These are phyloP conservation scores for Cantharis lateralis DNA, from an alignment of 2,888 invertebrate genomes.

Conservation along the genomic window DNA sequence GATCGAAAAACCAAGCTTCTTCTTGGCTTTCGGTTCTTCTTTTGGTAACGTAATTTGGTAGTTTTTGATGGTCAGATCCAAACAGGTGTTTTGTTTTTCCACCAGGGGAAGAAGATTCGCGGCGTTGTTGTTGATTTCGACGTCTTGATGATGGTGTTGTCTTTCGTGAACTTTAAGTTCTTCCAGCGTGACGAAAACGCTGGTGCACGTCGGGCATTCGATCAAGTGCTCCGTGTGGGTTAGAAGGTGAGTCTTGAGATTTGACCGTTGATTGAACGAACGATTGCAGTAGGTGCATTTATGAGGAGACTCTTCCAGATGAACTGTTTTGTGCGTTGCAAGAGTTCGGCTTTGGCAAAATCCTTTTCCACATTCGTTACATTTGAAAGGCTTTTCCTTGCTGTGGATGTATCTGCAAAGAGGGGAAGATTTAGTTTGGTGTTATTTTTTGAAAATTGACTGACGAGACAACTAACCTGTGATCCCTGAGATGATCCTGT, in stretches of 20 bases:
- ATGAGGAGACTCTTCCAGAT: slow-evolving; percentile 91
- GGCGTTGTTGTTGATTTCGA: slow-evolving; percentile 16
- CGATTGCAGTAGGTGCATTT: slow-evolving; percentile 89
- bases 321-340: slow-evolving; percentile 93
- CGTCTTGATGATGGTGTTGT: slow-evolving; percentile 39
- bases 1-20: slow-evolving; percentile 78
- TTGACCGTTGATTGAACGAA: slow-evolving; percentile 90
- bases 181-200: slow-evolving; percentile 47
- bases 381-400: slow-evolving; percentile 98
- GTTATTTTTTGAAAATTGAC: not conserved
- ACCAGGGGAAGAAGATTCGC: slow-evolving; percentile 14
- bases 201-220: slow-evolving; percentile 49
- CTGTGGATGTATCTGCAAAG: slow-evolving; percentile 91
- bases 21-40: slow-evolving; percentile 47
- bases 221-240: slow-evolving; percentile 77
- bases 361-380: slow-evolving; percentile 95
- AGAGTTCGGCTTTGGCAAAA: slow-evolving; percentile 97
- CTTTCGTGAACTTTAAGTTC: slow-evolving; percentile 51
- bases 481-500: slow-evolving; percentile 91
- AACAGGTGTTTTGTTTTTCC: slow-evolving; percentile 36
- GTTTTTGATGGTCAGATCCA: slow-evolving; percentile 47
- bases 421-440: slow-evolving; percentile 18
- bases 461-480: slow-evolving; percentile 66
- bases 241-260: slow-evolving; percentile 86
- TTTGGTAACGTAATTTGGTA: slow-evolving; percentile 10